Evolutionary conservation across 2,797 vertebrate species (phyloP), one percentile per base, ranked within the genome.

Genomic region (Hapalemur alaotrensis): DNA sequence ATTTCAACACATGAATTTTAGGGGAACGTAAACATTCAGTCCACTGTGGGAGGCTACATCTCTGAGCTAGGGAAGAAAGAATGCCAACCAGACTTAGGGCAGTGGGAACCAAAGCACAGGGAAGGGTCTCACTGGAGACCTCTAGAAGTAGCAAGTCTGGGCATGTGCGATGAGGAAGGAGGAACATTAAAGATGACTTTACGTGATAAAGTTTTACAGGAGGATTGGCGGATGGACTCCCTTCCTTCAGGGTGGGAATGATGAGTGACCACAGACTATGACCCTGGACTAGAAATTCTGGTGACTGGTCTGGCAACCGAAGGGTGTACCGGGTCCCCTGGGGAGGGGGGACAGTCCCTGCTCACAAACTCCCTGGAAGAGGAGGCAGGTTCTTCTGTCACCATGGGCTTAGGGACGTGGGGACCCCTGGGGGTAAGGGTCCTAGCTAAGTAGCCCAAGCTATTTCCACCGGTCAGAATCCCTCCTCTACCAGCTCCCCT

Each of bases 181-280:
- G 75, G 48, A 25, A 17, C 0, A 0, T 7, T 4, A 10, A 32
- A 18, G 46, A 57, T 0, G 30, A 41, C 13, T 38, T n/a, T 43
- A 43, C 4, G 0, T 14, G 17, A 52, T 7, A 5, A 72, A 75
- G 70, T 41, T 89, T 70, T 72, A 10, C 30, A 15, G 1, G 18
- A 10, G 17, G 0, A 5, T 9, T 38, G 70, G 70, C 57, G 52
- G 65, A 23, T 3, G 54, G 48, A 5, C 35, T 65, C 18, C 32
- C 38, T 75, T 23, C 65, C 35, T 69, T 17, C 57, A 46, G 22
- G 35, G 6, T 32, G 18, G 59, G 13, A 32, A 30, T 28, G 50
- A 3, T 6, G 32, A 32, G n/a, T 3, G 38, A 32, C 70, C 18
- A 4, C 0, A 41, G 28, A 22, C 7, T 12, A 2, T 22, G 13